phyloP scores from a whole-genome alignment of 2,113 vertebrate genomes.

The Albula goreensis region DNA sequence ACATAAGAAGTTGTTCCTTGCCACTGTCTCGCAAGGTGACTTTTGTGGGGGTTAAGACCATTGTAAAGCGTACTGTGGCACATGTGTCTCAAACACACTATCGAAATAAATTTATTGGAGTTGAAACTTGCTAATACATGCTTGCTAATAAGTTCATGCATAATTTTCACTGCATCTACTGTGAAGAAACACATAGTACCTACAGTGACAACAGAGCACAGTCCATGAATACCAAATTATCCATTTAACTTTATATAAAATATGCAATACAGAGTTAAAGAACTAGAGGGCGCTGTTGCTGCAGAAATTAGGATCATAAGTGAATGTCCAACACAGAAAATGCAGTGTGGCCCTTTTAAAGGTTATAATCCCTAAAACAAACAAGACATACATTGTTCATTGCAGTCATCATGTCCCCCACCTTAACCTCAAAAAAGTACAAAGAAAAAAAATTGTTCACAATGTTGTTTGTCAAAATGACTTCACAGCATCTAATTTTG shows the following conservation, averaged over 20 bases:
- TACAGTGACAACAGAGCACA: background rate
- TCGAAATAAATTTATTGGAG: no score
- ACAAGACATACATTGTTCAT: background rate
- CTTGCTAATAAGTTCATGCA: background rate
- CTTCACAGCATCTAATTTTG: background rate
- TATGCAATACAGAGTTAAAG: background rate
- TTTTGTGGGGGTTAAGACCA: no score
- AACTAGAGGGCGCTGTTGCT: conserved; percentile 68
- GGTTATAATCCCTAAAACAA: background rate
- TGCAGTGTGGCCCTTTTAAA: background rate
- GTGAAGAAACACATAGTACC: background rate
- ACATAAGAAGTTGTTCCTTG: no score
- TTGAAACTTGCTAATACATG: background rate
- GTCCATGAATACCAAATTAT: background rate
- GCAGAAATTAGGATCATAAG: conserved; percentile 18
- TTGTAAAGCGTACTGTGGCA: no score
- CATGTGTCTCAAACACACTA: no score
- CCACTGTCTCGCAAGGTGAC: no score
- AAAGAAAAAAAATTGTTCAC: background rate
- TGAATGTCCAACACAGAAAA: background rate
- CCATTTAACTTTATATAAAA: background rate
- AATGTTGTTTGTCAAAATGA: background rate
- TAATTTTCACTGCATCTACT: background rate
- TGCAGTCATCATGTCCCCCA: background rate
- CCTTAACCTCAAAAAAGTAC: background rate